Percentiles rank a stretch among this genome's conserved stretches.
Conservation (phyloP, 2,797 vertebrate species). For the Xiphorhynchus erythropygius region DNA sequence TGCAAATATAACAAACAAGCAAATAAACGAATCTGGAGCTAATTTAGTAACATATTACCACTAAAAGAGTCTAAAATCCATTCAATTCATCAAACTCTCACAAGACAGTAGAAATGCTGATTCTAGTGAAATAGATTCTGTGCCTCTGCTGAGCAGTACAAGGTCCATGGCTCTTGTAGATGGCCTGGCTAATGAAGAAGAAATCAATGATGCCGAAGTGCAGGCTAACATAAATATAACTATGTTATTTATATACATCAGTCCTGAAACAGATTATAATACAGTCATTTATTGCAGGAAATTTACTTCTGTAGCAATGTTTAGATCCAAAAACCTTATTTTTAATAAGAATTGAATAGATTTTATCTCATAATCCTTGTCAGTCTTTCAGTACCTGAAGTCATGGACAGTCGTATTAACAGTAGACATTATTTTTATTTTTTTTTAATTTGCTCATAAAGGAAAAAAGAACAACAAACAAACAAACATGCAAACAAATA, state of each 20-base stretch:
- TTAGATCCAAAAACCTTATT: background rate
- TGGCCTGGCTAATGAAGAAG: background rate
- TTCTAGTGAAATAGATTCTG: background rate
- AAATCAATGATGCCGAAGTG: background rate
- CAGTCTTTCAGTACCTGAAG: background rate
- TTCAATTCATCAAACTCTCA: background rate
- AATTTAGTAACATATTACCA: background rate
- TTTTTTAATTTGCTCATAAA: background rate
- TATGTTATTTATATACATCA: background rate
- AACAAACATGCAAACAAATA: background rate
- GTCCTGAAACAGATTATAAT: background rate
- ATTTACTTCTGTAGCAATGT: background rate
- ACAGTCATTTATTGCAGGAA: background rate
- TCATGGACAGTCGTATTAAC: background rate
- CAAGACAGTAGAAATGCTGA: background rate
- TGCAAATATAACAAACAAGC: background rate
- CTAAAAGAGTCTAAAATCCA: background rate
- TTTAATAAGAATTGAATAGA: background rate
- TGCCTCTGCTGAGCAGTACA: background rate
- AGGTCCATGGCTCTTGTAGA: background rate
- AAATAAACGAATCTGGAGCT: background rate
- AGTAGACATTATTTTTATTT: fast-evolving
- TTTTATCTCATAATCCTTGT: background rate
- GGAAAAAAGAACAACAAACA: background rate
- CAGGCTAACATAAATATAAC: background rate